A percentile compares a stretch with the other conserved stretches of the same genome.
These are phyloP conservation scores for Neodiprion fabricii DNA, from an alignment of 1,140 invertebrate genomes.

Conservation along the genomic window DNA sequence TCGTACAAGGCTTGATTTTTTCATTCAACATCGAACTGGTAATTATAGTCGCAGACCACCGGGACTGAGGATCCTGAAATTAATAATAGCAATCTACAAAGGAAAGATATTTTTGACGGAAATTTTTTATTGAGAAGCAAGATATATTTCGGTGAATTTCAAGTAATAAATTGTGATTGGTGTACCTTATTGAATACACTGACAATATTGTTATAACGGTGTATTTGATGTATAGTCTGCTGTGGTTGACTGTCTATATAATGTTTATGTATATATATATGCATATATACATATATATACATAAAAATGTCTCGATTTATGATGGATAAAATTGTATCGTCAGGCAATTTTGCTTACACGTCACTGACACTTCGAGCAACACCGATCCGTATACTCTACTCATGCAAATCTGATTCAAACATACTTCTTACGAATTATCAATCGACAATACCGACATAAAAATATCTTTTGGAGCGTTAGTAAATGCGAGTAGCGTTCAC, in stretches of 20 bases:
- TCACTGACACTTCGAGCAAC: too few relatives aligned
- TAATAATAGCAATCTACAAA: conserved; percentile 28
- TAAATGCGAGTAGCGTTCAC: too few relatives aligned
- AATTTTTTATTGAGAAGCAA: conserved; percentile 38
- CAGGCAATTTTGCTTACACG: too few relatives aligned
- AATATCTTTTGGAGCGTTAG: too few relatives aligned
- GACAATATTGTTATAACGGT: conserved; percentile 27
- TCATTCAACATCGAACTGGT: neutral
- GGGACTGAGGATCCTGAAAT: neutral
- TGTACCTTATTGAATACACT: conserved; percentile 39
- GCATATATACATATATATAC: neutral
- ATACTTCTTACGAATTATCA: too few relatives aligned
- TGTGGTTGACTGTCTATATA: conserved; percentile 40
- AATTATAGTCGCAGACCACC: neutral
- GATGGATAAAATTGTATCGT: too few relatives aligned
- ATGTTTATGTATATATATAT: neutral
- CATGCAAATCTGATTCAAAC: too few relatives aligned
- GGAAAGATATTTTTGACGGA: conserved; percentile 44
- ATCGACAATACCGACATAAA: too few relatives aligned
- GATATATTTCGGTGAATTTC: conserved; percentile 35
- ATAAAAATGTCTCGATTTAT: neutral
- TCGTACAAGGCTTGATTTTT: neutral
- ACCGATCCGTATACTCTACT: too few relatives aligned
- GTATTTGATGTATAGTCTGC: conserved; percentile 41
- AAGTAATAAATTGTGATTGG: conserved; percentile 44